phyloP scores from a whole-genome alignment of 2,888 invertebrate genomes.

The Lingula anatina region DNA sequence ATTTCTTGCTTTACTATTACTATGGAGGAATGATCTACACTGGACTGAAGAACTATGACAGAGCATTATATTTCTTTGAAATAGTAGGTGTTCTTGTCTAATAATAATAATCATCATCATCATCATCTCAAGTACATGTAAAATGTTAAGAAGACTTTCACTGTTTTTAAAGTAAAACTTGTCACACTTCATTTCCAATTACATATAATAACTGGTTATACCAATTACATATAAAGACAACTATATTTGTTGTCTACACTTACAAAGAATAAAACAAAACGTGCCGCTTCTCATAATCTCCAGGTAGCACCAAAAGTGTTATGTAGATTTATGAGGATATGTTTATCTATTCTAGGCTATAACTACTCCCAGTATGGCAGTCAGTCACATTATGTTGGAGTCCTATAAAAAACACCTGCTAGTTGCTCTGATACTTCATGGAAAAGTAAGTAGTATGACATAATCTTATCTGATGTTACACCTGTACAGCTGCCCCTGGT shows the following conservation, averaged over 20 bases:
- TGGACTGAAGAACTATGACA: slow-evolving; percentile 84
- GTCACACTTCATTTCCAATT: too few species aligned
- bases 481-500: not conserved
- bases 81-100: slow-evolving; percentile 56
- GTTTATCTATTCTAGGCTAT: slow-evolving; percentile 61
- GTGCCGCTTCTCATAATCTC: too few species aligned
- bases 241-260: too few species aligned
- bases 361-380: slow-evolving; percentile 72
- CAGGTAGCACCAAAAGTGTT: too few species aligned
- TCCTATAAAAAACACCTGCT: slow-evolving; percentile 95
- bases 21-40: slow-evolving; percentile 98
- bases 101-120: too few species aligned
- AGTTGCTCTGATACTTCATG: slow-evolving; percentile 84
- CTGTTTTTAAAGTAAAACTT: too few species aligned
- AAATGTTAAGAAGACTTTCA: too few species aligned
- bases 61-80: slow-evolving; percentile 92
- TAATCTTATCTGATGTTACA: not conserved
- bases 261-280: too few species aligned
- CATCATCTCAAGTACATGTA: too few species aligned
- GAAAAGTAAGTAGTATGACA: slow-evolving; percentile 65
- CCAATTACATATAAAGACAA: too few species aligned
- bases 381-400: slow-evolving; percentile 96
- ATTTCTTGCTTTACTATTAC: slow-evolving; percentile 90
- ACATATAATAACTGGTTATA: too few species aligned
- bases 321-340: too few species aligned